phyloP scores from a whole-genome alignment of 1,140 invertebrate genomes.

The Drosophila murphyi region DNA sequence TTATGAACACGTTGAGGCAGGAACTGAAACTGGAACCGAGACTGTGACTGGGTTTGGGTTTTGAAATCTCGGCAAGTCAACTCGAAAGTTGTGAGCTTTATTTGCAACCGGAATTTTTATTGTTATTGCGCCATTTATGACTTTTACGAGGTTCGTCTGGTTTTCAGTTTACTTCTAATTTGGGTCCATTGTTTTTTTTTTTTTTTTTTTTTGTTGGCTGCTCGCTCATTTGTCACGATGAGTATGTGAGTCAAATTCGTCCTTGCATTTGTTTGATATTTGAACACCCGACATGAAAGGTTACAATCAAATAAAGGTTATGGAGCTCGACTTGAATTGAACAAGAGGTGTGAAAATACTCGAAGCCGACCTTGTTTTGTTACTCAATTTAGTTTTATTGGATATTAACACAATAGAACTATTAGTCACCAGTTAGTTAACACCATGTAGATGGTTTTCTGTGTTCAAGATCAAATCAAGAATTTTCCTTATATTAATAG shows the following conservation, averaged over 20 bases:
- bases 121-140: conserved; percentile 78
- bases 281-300: conserved; percentile 14
- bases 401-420: background rate
- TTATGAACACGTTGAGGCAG: conserved; percentile 69
- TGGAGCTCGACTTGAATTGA: background rate
- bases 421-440: too few relatives aligned
- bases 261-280: conserved; percentile 29
- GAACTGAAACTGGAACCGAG: conserved; percentile 6
- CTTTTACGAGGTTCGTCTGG: conserved; percentile 65
- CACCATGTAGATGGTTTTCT: too few relatives aligned
- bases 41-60: conserved; percentile 19
- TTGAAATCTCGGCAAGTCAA: conserved; percentile 52
- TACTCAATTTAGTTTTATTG: background rate
- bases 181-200: conserved; percentile 55
- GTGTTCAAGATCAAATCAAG: background rate
- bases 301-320: conserved; percentile 6
- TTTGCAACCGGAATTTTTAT: conserved; percentile 81
- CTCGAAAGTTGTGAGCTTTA: conserved; percentile 71
- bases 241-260: conserved; percentile 32
- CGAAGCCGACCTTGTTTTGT: background rate
- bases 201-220: background rate
- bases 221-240: conserved; percentile 32
- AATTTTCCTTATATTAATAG: too few relatives aligned
- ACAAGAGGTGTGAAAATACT: conserved; percentile 14
- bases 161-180: conserved; percentile 62